Evolutionary conservation across 2,797 vertebrate species (phyloP).

Genomic region (Centroberyx gerrardi): DNA sequence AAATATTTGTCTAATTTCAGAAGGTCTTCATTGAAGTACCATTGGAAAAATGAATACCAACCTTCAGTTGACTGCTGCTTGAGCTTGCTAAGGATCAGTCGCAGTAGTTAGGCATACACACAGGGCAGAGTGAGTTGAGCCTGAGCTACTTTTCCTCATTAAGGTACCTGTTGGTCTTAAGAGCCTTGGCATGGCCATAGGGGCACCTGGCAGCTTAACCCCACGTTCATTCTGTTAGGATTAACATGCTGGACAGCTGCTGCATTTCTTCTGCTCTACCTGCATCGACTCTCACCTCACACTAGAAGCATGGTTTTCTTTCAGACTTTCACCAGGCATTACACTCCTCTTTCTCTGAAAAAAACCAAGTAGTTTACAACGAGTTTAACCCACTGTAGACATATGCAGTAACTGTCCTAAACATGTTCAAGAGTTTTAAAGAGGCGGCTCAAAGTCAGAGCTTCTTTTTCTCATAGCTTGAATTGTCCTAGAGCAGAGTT

Average conservation of each 20-base stretch:
- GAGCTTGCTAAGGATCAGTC: conserved; percentile 24
- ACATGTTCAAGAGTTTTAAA: background rate
- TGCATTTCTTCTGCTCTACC: conserved; percentile 54
- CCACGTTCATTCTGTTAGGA: conserved; percentile 56
- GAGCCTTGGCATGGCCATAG: conserved; percentile 45
- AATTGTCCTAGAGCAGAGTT: conserved; percentile 2
- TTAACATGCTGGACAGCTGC: conserved; percentile 62
- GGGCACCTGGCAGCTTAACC: conserved; percentile 43
- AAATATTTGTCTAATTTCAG: background rate
- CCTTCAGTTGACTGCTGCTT: conserved; percentile 5
- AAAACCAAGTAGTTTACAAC: background rate
- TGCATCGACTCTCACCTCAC: conserved; percentile 22
- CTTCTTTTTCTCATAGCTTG: background rate
- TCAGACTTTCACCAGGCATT: background rate
- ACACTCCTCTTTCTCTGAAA: conserved; percentile 15
- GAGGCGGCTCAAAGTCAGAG: background rate
- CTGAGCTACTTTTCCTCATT: conserved; percentile 46
- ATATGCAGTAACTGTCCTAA: background rate
- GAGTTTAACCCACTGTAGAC: background rate
- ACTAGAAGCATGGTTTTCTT: background rate
- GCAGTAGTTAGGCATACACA: conserved; percentile 7
- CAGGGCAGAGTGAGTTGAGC: conserved; percentile 19
- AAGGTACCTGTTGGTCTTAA: conserved; percentile 58
- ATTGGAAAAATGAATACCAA: background rate
- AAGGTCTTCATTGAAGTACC: background rate